Evolutionary conservation across 2,113 vertebrate genomes (phyloP), one percentile per base, ranked within the genome.

Genomic region (Scomber japonicus): DNA sequence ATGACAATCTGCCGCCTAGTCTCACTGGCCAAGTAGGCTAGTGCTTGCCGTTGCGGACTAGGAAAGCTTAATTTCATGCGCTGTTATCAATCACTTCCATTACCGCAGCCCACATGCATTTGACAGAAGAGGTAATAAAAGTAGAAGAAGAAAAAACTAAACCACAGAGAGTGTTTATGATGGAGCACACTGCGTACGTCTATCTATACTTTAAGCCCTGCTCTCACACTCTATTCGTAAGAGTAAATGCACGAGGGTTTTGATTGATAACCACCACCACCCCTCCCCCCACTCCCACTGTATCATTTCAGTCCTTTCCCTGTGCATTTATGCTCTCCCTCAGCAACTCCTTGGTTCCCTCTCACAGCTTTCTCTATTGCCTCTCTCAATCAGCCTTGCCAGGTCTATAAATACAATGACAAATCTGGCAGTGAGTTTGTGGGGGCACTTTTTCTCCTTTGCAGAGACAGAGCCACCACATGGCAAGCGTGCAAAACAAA

Each of bases 401-500:
- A 87, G 86, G 78, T 86, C 84, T 89, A 90, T 87, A 86, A 92
- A 90, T 88, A 87, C 83, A 81, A 88, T 67, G 78, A 86, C 71
- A 86, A 83, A 92, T 88, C 83, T 90, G 85, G 77, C 82, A 81
- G 51, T 44, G 81, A 75, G 78, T 79, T 78, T 71, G 68, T 78
- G 59, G 17, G 56, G 59, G 49, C 56, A 60, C 60, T 75, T 81
- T 81, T 75, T 45, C 57, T 65, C 24, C 67, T 16, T 90, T 78
- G 49, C 68, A 72, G 45, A 74, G 49, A 75, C 50, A 56, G 62
- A 57, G 51, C 48, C 27, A 49, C 11, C 14, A 56, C 56, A 78
- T 71, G 76, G 75, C 46, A 65, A 54, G 46, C 61, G 63, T 60
- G 68, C 77, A 75, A 85, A 72, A 84, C 64, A 83, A 74, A 82